Conservation (phyloP, 2,797 vertebrate species). For the Ptychobarbus kaznakovi region DNA sequence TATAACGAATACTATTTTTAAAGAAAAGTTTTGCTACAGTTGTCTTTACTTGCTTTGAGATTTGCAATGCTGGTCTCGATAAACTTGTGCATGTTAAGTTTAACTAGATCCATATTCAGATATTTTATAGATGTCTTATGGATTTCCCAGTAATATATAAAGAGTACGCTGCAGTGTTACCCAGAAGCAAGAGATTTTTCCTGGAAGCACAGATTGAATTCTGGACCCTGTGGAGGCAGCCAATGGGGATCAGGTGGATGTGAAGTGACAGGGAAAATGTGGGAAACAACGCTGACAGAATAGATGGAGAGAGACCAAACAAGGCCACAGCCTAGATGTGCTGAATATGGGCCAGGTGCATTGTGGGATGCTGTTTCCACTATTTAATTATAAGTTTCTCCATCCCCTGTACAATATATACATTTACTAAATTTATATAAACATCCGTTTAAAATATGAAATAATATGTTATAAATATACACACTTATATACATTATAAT, state of each 20-base stretch:
- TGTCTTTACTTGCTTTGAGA: not conserved
- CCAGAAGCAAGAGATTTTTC: conserved; percentile 34
- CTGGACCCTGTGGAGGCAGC: conserved; percentile 28
- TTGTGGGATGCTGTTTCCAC: not conserved
- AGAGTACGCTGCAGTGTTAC: conserved; percentile 20
- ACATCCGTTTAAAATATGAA: not conserved
- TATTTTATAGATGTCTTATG: not conserved
- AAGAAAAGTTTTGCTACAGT: not conserved
- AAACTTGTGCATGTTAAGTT: not conserved
- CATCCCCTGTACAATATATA: not conserved
- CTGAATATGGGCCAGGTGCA: conserved; percentile 51
- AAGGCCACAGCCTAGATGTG: conserved; percentile 47
- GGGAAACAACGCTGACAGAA: conserved; percentile 51
- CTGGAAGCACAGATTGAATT: conserved; percentile 53
- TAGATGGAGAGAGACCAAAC: conserved; percentile 42
- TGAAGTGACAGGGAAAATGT: conserved; percentile 61
- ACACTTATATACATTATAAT: not conserved
- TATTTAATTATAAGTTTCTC: not conserved
- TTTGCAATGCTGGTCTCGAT: not conserved
- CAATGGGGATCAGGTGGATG: conserved; percentile 64
- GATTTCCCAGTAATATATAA: conserved; percentile 29
- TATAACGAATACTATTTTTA: conserved; percentile 14
- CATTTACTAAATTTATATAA: not conserved
- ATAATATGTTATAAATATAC: not conserved
- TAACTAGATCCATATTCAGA: conserved; percentile 23